Percentiles rank a stretch among this genome's conserved stretches.
These are phyloP conservation scores for Nanger granti DNA, from an alignment of 2,113 vertebrate species.

Conservation along the genomic window DNA sequence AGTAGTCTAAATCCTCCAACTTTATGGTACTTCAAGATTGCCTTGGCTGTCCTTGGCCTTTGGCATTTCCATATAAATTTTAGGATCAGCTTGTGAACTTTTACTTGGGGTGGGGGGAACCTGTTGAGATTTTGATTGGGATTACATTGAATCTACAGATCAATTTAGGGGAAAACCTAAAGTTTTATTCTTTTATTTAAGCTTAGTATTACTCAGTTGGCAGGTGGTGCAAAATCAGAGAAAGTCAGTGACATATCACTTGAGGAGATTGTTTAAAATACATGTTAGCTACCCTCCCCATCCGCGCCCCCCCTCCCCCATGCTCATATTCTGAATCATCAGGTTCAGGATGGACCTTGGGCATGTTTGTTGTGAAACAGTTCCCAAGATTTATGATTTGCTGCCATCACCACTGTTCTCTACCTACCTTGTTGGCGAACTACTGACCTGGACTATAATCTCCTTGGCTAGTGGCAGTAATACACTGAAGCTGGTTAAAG, in stretches of 20 bases:
- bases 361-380: not conserved
- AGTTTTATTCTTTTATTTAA: slow-evolving; percentile 25
- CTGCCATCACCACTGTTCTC: not conserved
- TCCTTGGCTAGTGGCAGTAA: not conserved
- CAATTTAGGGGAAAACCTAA: not conserved
- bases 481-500: not conserved
- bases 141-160: not conserved
- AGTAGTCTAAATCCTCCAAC: not conserved
- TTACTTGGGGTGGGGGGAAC: not conserved
- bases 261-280: not conserved
- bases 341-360: not conserved
- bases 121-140: slow-evolving; percentile 3
- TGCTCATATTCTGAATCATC: not conserved
- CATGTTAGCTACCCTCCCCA: not conserved
- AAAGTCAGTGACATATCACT: not conserved
- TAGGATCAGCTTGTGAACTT: not conserved
- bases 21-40: not conserved
- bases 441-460: not conserved
- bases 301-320: rapidly evolving
- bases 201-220: not conserved
- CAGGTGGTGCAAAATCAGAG: not conserved
- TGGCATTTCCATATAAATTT: not conserved
- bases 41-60: not conserved
- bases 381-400: not conserved
- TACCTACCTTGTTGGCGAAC: not conserved